Evolutionary conservation across 2,113 vertebrate species (phyloP), one percentile per base, ranked within the genome.

Genomic region (Daphoenositta chrysoptera): DNA sequence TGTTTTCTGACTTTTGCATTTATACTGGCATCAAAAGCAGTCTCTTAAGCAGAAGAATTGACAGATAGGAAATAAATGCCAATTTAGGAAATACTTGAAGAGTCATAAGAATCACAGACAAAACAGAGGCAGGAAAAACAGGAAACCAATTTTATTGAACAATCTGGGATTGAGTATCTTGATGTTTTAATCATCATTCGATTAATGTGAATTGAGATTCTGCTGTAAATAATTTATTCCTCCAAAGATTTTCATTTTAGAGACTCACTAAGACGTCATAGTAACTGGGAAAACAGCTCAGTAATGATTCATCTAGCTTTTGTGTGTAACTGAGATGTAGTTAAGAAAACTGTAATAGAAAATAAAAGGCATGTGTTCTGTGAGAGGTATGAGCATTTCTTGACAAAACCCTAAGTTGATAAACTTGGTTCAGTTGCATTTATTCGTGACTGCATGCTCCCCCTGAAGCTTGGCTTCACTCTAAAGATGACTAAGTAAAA

Each of bases 41-140:
- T 31, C 60, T 68, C 64, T 84, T 63, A 68, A 0, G 1, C n/a
- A 86, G 79, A 82, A 63, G 68, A 63, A n/a, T 50, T 48, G 96
- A 97, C 86, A 92, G 95, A 82, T 91, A 92, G 75, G 82, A 92
- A 53, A 72, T 93, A 91, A 96, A 97, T 96, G 91, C 72, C 91
- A 94, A 91, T 91, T 96, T 96, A 97, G 96, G 97, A 98, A 98
- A 98, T 98, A 97, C 94, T 97, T 97, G 79, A 77, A 97, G 98
- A 96, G 94, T 98, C 97, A 96, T 93, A 96, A 81, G 88, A 96
- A 42, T 94, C 94, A 58, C 53, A 97, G 95, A 90, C 90, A 96
- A 73, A 93, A 93, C 48, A 93, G 70, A 86, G 47, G 65, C 27
- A 86, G 72, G 75, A 97, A 97, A 97, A 97, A 93, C 96, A 98